phyloP scores from a whole-genome alignment of 2,113 vertebrate species.

The Lophochroa leadbeateri region DNA sequence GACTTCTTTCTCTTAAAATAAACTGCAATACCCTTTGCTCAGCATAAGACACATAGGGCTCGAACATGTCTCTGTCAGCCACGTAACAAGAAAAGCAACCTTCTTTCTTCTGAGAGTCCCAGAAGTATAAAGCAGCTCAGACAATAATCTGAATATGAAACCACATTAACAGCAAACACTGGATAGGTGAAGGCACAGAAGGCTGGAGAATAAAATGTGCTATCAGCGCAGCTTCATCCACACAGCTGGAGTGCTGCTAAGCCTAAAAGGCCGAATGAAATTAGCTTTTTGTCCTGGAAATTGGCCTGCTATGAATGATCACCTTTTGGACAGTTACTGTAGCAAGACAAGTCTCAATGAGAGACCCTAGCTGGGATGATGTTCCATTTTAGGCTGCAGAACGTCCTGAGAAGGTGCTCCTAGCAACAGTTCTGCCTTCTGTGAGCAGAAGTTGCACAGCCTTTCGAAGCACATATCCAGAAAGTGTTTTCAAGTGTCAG shows the following conservation, averaged over 20 bases:
- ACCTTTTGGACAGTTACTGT: not conserved
- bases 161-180: not conserved
- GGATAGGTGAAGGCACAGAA: not conserved
- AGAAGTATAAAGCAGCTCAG: not conserved
- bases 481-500: not conserved
- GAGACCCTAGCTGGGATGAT: not conserved
- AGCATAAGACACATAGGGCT: not conserved
- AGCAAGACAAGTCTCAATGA: not conserved
- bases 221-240: not conserved
- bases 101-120: not conserved
- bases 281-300: not conserved
- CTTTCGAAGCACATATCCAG: not conserved
- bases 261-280: not conserved
- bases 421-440: not conserved
- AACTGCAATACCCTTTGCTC: not conserved
- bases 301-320: not conserved
- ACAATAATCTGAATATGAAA: not conserved
- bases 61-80: not conserved
- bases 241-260: fast-evolving
- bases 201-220: not conserved
- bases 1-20: not conserved
- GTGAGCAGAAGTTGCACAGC: fast-evolving
- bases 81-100: not conserved
- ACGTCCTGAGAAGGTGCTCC: not conserved
- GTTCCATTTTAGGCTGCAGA: not conserved